phyloP scores from a whole-genome alignment of 1,140 invertebrate species.

The Adoxophyes honmai region DNA sequence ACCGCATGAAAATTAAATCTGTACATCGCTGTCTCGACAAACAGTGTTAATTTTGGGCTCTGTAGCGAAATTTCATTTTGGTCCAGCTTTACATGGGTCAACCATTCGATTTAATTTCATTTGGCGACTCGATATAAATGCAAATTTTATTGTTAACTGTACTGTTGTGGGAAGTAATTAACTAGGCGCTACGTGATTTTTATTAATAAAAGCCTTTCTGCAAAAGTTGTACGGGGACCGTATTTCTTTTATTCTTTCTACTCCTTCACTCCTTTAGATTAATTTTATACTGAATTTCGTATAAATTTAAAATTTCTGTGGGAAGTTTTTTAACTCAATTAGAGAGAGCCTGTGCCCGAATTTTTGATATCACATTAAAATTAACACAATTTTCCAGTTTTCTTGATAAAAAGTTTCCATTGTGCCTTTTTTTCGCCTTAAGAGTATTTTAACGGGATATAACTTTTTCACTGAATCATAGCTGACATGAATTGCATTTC shows the following conservation, averaged over 20 bases:
- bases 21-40: constrained; percentile 26
- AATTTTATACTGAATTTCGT: background rate
- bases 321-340: constrained; percentile 1
- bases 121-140: constrained; percentile 36
- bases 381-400: background rate
- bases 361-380: background rate
- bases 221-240: background rate
- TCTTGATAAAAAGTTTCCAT: background rate
- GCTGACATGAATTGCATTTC: too few species aligned
- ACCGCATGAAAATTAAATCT: constrained; percentile 23
- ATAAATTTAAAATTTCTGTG: constrained; percentile 3
- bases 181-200: constrained; percentile 16
- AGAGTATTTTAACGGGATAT: too few species aligned
- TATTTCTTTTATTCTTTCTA: background rate
- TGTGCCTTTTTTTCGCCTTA: too few species aligned
- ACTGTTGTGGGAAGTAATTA: constrained; percentile 26
- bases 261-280: too few species aligned
- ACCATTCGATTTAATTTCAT: constrained; percentile 30
- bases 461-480: too few species aligned
- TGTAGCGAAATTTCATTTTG: constrained; percentile 22
- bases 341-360: background rate
- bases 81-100: constrained; percentile 21
- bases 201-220: constrained; percentile 5
- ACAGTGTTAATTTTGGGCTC: constrained; percentile 28
- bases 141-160: constrained; percentile 35